Evolutionary conservation across 2,888 invertebrate species (phyloP), one percentile per base, ranked within the genome.

Genomic region (Phorcus lineatus): DNA sequence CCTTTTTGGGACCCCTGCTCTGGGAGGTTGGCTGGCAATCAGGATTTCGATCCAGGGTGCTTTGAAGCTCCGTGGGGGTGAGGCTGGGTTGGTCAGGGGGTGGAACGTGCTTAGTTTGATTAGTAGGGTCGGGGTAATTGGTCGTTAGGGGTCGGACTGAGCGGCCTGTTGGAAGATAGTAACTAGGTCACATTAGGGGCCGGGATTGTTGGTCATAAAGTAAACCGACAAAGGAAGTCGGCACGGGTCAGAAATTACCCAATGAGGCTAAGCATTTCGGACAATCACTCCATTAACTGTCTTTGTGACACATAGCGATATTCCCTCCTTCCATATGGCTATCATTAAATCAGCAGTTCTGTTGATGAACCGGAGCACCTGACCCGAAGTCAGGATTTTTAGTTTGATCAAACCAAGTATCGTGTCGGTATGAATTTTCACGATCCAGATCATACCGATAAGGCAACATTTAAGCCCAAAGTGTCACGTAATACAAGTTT

Each of bases 121-220:
- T 70, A 70, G 70, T 70, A 70, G 16, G 70, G 36, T 40, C 11
- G 36, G 40, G 70, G 70, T 70, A 70, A 70, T 31, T 70, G 70
- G 70, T 70, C 70, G 70, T 70, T 70, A 62, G 62, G 17, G 13
- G 70, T 70, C 2, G 36, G 70, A 16, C 2, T 1, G 70, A 19
- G 31, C 36, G 31, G 70, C 31, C 0, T 19, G n/a, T 19, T 70
- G 24, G 57, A 19, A 57, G 22, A 57, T n/a, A 19, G 57, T 19
- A 24, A 22, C 57, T 57, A 24, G 70, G 70, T 9, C 70, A 70
- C 47, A 47, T 47, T 47, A 9, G 13, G 47, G 47, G 47, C 11
- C 47, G 47, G 47, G 47, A 47, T 62, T 62, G 62, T 24, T 62
- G 24, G 28, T 11, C 13, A 16, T 62, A 62, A 62, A 24, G 62